A percentile compares a stretch with the other conserved stretches of the same genome.
Conservation (phyloP, 2,113 vertebrate species). For the Anas platyrhynchos region DNA sequence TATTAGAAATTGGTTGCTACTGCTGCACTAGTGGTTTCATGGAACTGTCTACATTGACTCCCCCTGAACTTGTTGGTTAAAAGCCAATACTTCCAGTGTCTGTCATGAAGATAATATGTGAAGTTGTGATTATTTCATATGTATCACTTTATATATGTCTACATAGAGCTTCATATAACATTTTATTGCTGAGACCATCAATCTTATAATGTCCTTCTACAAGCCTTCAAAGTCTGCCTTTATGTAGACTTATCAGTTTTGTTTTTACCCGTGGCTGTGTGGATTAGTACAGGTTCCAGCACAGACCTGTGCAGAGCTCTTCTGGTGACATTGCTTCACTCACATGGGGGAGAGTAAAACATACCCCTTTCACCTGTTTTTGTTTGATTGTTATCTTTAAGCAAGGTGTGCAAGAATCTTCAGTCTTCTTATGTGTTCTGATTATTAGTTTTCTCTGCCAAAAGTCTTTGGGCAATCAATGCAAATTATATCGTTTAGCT, state of each 20-base stretch:
- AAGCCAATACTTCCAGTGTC: not conserved
- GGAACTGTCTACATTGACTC: not conserved
- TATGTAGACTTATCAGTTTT: not conserved
- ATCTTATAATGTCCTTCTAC: not conserved
- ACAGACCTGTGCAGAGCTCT: not conserved
- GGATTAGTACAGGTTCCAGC: not conserved
- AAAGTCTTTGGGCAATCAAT: not conserved
- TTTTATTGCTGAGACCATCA: not conserved
- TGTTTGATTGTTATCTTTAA: not conserved
- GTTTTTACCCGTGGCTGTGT: fast-evolving
- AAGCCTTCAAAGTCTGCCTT: not conserved
- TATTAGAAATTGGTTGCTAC: not conserved
- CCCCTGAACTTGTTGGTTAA: not conserved
- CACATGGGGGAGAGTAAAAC: not conserved
- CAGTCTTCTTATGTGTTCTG: not conserved
- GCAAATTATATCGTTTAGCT: not conserved
- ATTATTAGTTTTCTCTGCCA: not conserved
- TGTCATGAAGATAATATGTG: not conserved
- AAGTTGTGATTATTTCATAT: not conserved
- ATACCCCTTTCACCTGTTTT: not conserved
- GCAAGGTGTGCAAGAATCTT: not conserved
- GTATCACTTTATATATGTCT: not conserved
- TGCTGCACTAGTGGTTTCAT: not conserved
- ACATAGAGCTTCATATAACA: not conserved
- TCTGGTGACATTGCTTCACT: not conserved